These are phyloP conservation scores for Poecilia velifera DNA, from an alignment of 2,797 vertebrate species.

Conservation along the genomic window DNA sequence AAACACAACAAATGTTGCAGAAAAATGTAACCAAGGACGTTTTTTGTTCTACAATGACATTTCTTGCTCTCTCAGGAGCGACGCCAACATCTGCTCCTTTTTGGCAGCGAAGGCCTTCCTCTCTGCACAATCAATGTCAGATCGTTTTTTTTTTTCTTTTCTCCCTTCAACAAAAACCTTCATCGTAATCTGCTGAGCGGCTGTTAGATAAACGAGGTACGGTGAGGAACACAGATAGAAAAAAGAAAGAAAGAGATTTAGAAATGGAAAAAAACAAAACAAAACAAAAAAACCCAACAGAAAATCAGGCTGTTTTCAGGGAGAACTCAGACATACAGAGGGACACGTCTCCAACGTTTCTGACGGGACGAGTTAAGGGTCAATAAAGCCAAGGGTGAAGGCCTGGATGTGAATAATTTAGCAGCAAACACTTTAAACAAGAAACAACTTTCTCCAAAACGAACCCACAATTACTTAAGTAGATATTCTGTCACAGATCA, in stretches of 20 bases:
- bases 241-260: not conserved
- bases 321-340: constrained; percentile 86
- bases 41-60: constrained; percentile 5
- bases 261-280: not conserved
- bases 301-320: constrained; percentile 47
- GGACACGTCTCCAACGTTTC: constrained; percentile 81
- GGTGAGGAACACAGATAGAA: constrained; percentile 4
- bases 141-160: not conserved
- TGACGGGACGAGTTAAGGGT: constrained; percentile 75
- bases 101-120: not conserved
- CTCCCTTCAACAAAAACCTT: not conserved
- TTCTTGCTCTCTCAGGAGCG: constrained; percentile 1
- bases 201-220: not conserved
- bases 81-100: constrained; percentile 5
- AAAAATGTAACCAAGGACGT: constrained; percentile 1
- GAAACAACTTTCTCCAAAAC: not conserved
- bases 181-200: not conserved
- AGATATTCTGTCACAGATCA: not conserved
- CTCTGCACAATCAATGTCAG: constrained; percentile 7
- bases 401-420: not conserved
- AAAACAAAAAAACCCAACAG: not conserved
- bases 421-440: not conserved
- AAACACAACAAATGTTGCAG: not conserved
- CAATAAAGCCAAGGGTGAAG: constrained; percentile 1
- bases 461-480: not conserved